These are phyloP conservation scores for Chymomyza procnemis DNA, from an alignment of 2,888 invertebrate species.

Conservation along the genomic window DNA sequence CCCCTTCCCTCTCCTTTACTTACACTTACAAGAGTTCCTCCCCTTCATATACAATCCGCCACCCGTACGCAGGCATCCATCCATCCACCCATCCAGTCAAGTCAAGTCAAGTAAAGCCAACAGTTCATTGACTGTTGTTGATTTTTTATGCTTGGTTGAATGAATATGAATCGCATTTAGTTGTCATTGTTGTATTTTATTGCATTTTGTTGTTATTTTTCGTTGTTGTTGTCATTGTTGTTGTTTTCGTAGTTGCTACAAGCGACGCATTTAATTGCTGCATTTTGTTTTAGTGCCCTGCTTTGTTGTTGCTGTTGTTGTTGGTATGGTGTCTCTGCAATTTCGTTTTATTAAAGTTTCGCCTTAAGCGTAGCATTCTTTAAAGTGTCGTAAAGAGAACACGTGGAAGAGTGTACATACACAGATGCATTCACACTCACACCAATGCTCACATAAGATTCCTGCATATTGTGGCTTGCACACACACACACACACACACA, in stretches of 20 bases:
- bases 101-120: background rate
- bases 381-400: background rate
- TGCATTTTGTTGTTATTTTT: background rate
- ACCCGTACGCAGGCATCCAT: background rate
- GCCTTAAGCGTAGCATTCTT: background rate
- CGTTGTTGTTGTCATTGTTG: background rate
- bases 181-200: background rate
- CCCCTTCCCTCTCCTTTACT: background rate
- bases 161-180: conserved; percentile 18
- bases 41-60: no score
- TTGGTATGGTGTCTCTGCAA: background rate
- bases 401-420: background rate
- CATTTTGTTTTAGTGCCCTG: conserved; percentile 3
- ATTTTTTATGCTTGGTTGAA: conserved; percentile 56
- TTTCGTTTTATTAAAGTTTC: background rate
- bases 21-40: no score
- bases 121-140: conserved; percentile 69
- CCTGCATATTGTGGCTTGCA: no score
- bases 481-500: no score
- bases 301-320: conserved; percentile 23
- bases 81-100: no score
- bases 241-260: background rate
- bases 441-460: no score
- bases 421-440: no score
- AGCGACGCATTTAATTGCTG: conserved; percentile 37